Evolutionary conservation across 2,888 invertebrate genomes (phyloP).

Genomic region (Caenorhabditis zanzibari): DNA sequence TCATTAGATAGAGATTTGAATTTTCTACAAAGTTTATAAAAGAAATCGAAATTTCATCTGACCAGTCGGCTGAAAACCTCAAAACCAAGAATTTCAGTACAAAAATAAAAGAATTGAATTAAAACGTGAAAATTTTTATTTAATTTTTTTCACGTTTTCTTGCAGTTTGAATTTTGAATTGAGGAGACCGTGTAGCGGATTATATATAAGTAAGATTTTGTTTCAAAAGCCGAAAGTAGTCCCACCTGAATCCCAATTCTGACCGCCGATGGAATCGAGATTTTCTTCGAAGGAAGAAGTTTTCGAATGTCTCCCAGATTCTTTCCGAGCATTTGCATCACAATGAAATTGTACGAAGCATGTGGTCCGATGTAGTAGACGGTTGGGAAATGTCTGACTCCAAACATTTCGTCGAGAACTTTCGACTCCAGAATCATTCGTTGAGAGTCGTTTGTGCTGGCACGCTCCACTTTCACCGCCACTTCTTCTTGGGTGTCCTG

Average conservation of each 20-base stretch:
- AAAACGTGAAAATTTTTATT: too few species aligned
- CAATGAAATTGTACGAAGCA: conserved; percentile 75
- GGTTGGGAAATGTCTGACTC: conserved; percentile 70
- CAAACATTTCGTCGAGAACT: conserved; percentile 72
- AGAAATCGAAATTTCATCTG: too few species aligned
- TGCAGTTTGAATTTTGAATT: too few species aligned
- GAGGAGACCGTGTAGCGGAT: too few species aligned
- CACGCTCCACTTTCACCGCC: conserved; percentile 80
- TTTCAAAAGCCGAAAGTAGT: too few species aligned
- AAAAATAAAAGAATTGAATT: too few species aligned
- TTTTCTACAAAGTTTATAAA: too few species aligned
- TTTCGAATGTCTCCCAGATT: conserved; percentile 80
- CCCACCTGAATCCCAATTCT: conserved; percentile 77
- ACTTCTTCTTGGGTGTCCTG: conserved; percentile 63
- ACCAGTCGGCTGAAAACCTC: too few species aligned
- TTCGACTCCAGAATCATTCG: conserved; percentile 80
- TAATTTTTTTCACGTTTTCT: too few species aligned
- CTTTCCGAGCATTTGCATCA: conserved; percentile 81
- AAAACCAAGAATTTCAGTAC: too few species aligned
- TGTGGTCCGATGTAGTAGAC: conserved; percentile 74
- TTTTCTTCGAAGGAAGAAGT: conserved; percentile 48
- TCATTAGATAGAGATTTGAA: too few species aligned
- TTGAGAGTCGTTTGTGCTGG: conserved; percentile 70
- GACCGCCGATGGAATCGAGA: conserved; percentile 67
- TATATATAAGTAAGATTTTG: too few species aligned